A percentile compares a stretch with the other conserved stretches of the same genome.
Conservation (phyloP, 2,888 invertebrate genomes). For the Synanthedon andrenaeformis region DNA sequence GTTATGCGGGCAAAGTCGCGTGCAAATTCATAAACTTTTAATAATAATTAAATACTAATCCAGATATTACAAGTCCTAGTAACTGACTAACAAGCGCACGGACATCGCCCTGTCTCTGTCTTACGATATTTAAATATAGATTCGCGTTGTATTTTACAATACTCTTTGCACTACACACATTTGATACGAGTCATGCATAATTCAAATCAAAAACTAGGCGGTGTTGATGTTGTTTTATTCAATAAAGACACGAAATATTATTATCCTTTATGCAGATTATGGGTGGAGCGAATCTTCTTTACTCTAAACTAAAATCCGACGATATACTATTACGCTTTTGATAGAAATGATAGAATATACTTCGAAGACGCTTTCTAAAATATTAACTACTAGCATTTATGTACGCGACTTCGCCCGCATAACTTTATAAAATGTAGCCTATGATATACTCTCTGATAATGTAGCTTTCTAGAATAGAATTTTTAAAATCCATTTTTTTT, state of each 20-base stretch:
- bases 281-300: background rate
- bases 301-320: too few relatives aligned
- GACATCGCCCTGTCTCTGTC: constrained; percentile 40
- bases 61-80: background rate
- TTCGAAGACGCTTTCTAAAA: too few relatives aligned
- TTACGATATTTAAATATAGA: constrained; percentile 62
- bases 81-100: constrained; percentile 20
- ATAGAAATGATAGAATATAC: too few relatives aligned
- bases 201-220: constrained; percentile 23
- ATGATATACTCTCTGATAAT: too few relatives aligned
- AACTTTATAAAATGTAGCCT: too few relatives aligned
- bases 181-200: constrained; percentile 29
- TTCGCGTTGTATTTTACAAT: constrained; percentile 41
- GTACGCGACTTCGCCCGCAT: too few relatives aligned
- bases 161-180: constrained; percentile 19
- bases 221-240: constrained; percentile 7
- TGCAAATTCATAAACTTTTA: background rate
- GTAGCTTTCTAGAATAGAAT: too few relatives aligned
- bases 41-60: background rate
- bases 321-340: too few relatives aligned
- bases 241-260: background rate
- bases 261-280: background rate
- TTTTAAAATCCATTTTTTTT: too few relatives aligned
- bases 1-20: too few relatives aligned
- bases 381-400: too few relatives aligned